Evolutionary conservation across 1,140 invertebrate genomes (phyloP).

Genomic region (Metaphire vulgaris): DNA sequence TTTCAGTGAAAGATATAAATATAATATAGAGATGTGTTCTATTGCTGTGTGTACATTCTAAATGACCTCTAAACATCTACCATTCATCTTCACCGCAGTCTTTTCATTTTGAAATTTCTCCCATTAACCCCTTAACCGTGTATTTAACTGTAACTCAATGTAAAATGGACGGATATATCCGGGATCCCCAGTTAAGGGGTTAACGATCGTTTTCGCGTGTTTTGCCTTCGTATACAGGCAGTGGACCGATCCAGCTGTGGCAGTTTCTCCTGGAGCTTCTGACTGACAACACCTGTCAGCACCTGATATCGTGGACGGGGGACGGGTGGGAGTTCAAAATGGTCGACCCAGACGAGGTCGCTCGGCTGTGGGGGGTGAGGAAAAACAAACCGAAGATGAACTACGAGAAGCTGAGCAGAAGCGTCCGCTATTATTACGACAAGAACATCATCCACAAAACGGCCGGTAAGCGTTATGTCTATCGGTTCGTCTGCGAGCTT

Average conservation of each 20-base stretch:
- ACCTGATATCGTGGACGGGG: constrained; percentile 95
- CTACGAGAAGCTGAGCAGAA: constrained; percentile 92
- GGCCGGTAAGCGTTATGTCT: constrained; percentile 89
- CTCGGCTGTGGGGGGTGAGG: constrained; percentile 87
- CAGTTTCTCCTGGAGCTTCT: constrained; percentile 92
- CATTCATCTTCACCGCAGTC: too few species aligned
- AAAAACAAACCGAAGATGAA: constrained; percentile 99
- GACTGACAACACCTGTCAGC: constrained; percentile 91
- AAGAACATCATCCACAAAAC: constrained; percentile 97
- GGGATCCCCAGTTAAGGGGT: too few species aligned
- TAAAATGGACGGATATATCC: too few species aligned
- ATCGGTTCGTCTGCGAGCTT: constrained; percentile 94
- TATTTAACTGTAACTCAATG: too few species aligned
- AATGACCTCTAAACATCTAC: too few species aligned
- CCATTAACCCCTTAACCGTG: too few species aligned
- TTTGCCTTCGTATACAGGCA: too few species aligned
- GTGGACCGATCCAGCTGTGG: constrained; percentile 65
- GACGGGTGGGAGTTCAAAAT: constrained; percentile 99
- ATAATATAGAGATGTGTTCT: too few species aligned
- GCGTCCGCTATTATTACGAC: constrained; percentile 94
- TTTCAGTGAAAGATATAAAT: too few species aligned
- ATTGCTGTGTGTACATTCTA: too few species aligned
- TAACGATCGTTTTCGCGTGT: too few species aligned
- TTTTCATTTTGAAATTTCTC: too few species aligned
- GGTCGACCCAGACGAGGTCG: constrained; percentile 96